Conservation (phyloP, 1,140 invertebrate genomes). For the Gryon sp. region DNA sequence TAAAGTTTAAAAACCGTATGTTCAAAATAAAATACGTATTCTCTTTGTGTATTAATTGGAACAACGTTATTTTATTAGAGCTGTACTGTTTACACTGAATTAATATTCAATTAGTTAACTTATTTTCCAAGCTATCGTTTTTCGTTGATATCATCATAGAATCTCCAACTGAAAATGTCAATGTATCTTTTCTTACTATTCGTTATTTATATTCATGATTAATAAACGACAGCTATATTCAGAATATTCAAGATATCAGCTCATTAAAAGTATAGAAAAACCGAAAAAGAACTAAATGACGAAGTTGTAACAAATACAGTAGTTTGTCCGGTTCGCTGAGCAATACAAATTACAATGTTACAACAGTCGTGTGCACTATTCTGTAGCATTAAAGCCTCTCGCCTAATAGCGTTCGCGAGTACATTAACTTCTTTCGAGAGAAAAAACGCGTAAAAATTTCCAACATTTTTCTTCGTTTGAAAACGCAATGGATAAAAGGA, state of each 20-base stretch:
- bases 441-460: conserved; percentile 21
- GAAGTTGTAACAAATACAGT: no score
- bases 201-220: no score
- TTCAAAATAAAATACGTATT: no score
- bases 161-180: not conserved
- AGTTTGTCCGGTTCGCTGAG: not conserved
- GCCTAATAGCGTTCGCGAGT: conserved; percentile 2
- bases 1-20: no score
- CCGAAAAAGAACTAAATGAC: no score
- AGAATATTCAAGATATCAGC: no score
- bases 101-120: conserved; percentile 1
- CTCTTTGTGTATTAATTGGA: no score
- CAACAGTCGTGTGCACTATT: not conserved
- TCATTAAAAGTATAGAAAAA: not conserved
- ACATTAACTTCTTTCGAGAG: conserved; percentile 3
- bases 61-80: no score
- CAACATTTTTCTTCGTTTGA: conserved; percentile 31
- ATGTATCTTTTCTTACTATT: conserved; percentile 1
- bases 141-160: no score
- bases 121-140: no score
- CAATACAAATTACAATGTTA: not conserved
- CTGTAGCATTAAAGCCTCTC: not conserved
- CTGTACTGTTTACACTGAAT: no score
- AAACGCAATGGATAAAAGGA: conserved; percentile 6
- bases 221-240: no score